A percentile compares a stretch with the other conserved stretches of the same genome.
phyloP scores from a whole-genome alignment of 2,888 invertebrate genomes.

The Hermaeophaga mercurialis region DNA sequence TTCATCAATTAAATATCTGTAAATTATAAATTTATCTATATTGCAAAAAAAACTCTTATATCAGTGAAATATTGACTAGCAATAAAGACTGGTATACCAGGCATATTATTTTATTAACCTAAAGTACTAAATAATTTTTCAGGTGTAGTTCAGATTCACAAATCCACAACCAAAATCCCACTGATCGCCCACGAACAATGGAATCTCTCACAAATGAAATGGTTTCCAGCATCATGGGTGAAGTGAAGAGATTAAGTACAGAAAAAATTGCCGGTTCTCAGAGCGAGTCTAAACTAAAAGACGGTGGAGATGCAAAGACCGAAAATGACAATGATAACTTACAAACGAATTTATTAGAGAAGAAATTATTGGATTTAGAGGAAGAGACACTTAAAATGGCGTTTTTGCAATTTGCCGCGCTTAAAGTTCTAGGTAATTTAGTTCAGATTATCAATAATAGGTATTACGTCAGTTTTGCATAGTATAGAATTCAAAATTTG shows the following conservation, averaged over 20 bases:
- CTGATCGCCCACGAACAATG: constrained; percentile 51
- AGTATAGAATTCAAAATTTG: too few relatives aligned
- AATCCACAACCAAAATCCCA: constrained; percentile 35
- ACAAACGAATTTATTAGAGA: constrained; percentile 49
- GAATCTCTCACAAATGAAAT: constrained; percentile 60
- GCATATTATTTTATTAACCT: too few relatives aligned
- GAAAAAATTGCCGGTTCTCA: constrained; percentile 47
- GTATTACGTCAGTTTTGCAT: too few relatives aligned
- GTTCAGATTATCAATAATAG: not conserved
- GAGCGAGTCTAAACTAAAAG: constrained; percentile 36
- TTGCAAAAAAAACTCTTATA: too few relatives aligned
- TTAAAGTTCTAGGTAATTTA: constrained; percentile 59
- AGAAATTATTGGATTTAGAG: constrained; percentile 58
- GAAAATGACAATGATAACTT: constrained; percentile 33
- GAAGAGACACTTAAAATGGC: constrained; percentile 58
- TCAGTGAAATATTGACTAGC: too few relatives aligned
- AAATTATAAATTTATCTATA: too few relatives aligned
- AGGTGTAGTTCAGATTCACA: constrained; percentile 50
- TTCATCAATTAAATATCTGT: too few relatives aligned
- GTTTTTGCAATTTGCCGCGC: constrained; percentile 62
- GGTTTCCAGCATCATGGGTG: constrained; percentile 61
- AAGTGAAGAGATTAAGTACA: constrained; percentile 58
- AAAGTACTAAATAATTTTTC: too few relatives aligned
- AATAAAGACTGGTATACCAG: too few relatives aligned
- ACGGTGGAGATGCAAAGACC: constrained; percentile 30